Percentiles rank a stretch among this genome's conserved stretches.
Evolutionary conservation across 2,113 vertebrate species (phyloP).

Genomic region (Hippocampus barbouri): DNA sequence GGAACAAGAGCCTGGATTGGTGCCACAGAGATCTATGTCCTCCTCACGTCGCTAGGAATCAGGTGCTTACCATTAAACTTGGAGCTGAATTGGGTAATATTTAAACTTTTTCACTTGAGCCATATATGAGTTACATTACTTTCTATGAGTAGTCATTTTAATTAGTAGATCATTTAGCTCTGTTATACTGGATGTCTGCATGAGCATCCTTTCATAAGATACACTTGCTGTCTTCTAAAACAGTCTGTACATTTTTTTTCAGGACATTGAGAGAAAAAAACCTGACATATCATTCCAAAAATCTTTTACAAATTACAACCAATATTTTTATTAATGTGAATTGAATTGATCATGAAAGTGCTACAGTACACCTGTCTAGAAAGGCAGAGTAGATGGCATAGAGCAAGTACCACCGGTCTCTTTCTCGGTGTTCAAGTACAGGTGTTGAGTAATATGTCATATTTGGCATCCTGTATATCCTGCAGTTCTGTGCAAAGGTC

Average conservation of each 20-base stretch:
- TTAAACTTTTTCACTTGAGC: neutral
- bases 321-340: too few species aligned
- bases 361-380: too few species aligned
- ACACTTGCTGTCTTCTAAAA: neutral
- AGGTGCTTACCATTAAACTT: constrained; percentile 64
- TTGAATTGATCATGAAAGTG: too few species aligned
- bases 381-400: too few species aligned
- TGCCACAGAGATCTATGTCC: constrained; percentile 89
- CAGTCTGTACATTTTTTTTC: neutral
- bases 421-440: too few species aligned
- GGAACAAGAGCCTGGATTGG: constrained; percentile 93
- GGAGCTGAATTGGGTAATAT: neutral
- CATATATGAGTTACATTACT: neutral
- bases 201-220: neutral
- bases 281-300: too few species aligned
- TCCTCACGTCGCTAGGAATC: constrained; percentile 82
- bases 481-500: too few species aligned
- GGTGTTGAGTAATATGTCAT: too few species aligned
- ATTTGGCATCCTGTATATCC: too few species aligned
- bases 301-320: too few species aligned
- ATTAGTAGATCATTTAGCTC: neutral
- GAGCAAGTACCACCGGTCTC: too few species aligned
- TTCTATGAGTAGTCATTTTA: neutral
- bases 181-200: neutral
- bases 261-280: too few species aligned